phyloP scores from a whole-genome alignment of 1,140 invertebrate species.

The Hyles vespertilio region DNA sequence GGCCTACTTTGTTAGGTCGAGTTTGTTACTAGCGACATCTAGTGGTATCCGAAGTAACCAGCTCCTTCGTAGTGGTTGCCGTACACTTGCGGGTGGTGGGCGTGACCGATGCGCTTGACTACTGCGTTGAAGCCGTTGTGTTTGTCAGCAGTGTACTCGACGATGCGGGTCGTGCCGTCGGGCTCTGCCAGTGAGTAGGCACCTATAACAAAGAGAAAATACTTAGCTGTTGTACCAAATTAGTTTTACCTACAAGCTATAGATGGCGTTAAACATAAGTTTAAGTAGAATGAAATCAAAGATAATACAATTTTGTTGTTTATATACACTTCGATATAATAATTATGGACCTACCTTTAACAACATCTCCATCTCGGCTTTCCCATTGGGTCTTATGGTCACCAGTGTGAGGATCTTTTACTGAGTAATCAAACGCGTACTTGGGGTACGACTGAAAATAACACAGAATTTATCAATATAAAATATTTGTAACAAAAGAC shows the following conservation, averaged over 20 bases:
- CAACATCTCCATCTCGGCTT: conserved; percentile 71
- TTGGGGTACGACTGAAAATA: conserved; percentile 57
- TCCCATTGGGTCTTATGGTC: conserved; percentile 76
- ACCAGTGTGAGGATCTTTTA: conserved; percentile 67
- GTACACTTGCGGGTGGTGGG: conserved; percentile 66
- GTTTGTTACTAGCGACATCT: conserved; percentile 37
- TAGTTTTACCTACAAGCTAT: too few relatives aligned
- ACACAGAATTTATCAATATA: background rate
- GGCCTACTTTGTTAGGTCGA: background rate
- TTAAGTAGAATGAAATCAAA: conserved; percentile 5
- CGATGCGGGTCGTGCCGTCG: conserved; percentile 77
- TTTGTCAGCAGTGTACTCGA: conserved; percentile 76
- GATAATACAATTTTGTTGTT: too few relatives aligned
- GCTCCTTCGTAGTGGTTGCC: conserved; percentile 34
- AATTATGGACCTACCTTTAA: conserved; percentile 47
- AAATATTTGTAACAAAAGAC: background rate
- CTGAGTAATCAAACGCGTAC: conserved; percentile 65
- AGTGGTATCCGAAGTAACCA: conserved; percentile 57
- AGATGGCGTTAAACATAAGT: too few relatives aligned
- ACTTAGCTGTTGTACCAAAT: too few relatives aligned
- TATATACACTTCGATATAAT: too few relatives aligned
- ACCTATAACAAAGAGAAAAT: conserved; percentile 36
- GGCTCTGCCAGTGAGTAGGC: conserved; percentile 77
- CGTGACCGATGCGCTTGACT: conserved; percentile 74
- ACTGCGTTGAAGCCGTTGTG: conserved; percentile 75